Evolutionary conservation across 2,797 vertebrate genomes (phyloP).

Genomic region (Gymnothorax javanicus): DNA sequence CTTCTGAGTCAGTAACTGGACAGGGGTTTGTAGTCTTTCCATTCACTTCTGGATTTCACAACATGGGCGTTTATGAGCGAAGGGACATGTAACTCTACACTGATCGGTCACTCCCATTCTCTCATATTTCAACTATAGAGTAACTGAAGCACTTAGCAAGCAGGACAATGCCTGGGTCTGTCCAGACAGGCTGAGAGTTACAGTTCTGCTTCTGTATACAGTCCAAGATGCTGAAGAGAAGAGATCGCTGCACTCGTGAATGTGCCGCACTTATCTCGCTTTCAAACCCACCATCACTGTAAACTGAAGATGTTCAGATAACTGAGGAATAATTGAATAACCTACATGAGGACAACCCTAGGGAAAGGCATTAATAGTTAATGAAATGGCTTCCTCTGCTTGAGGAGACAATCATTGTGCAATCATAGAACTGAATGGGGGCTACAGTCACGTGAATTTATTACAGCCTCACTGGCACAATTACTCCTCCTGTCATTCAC

Average conservation of each 20-base stretch:
- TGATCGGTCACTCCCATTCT: slow-evolving; percentile 27
- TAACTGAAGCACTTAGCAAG: slow-evolving; percentile 39
- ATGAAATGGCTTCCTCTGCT: slow-evolving; percentile 71
- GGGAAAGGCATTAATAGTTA: slow-evolving; percentile 71
- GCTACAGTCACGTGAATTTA: background rate
- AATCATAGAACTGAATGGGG: too few species aligned
- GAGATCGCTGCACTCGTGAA: background rate
- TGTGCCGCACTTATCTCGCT: background rate
- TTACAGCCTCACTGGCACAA: background rate
- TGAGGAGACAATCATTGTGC: slow-evolving; percentile 60
- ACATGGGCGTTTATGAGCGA: slow-evolving; percentile 33
- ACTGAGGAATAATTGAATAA: slow-evolving; percentile 69
- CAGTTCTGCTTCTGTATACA: background rate
- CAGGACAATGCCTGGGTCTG: slow-evolving; percentile 5
- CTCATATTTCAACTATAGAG: slow-evolving; percentile 41
- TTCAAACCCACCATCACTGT: slow-evolving; percentile 54
- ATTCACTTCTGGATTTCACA: slow-evolving; percentile 33
- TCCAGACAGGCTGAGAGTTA: slow-evolving; percentile 36
- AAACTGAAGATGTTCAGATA: slow-evolving; percentile 57
- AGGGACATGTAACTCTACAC: slow-evolving; percentile 36
- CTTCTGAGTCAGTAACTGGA: slow-evolving; percentile 33
- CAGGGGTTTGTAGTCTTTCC: slow-evolving; percentile 5
- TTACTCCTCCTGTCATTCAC: background rate
- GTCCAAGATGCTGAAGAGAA: slow-evolving; percentile 13
- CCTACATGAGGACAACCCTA: slow-evolving; percentile 65